A percentile compares a stretch with the other conserved stretches of the same genome.
phyloP scores from a whole-genome alignment of 2,888 invertebrate species.

The Sipha maydis region DNA sequence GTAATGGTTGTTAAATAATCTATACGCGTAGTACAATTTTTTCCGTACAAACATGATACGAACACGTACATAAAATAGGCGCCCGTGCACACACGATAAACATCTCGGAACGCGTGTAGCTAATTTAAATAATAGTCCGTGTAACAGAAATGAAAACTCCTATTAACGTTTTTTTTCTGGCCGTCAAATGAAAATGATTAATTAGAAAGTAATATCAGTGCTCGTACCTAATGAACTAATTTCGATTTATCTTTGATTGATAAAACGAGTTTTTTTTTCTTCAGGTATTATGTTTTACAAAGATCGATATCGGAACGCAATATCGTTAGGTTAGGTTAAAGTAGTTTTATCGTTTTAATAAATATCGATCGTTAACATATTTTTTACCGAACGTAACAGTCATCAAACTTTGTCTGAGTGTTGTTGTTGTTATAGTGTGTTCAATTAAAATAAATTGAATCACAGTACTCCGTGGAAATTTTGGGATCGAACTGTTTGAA shows the following conservation, averaged over 20 bases:
- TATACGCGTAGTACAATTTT: not conserved
- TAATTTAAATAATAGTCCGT: constrained; percentile 17
- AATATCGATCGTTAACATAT: too few species aligned
- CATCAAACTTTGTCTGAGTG: not conserved
- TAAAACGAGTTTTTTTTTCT: not conserved
- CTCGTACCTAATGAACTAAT: not conserved
- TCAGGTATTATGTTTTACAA: not conserved
- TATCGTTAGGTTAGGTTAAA: not conserved
- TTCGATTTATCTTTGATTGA: not conserved
- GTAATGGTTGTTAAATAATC: constrained; percentile 1
- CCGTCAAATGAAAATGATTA: not conserved
- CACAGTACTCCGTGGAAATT: constrained; percentile 21
- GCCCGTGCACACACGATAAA: not conserved
- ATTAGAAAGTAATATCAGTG: not conserved
- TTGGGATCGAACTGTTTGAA: constrained; percentile 6
- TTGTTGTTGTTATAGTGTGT: not conserved
- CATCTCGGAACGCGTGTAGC: not conserved
- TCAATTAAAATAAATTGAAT: constrained; percentile 13
- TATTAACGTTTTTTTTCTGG: not conserved
- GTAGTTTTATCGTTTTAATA: too few species aligned
- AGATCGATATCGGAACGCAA: not conserved
- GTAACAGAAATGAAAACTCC: not conserved
- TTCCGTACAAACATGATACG: not conserved
- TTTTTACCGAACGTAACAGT: not conserved
- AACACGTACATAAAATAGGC: not conserved